Conservation (phyloP, 2,113 vertebrate species). For the Willisornis vidua region DNA sequence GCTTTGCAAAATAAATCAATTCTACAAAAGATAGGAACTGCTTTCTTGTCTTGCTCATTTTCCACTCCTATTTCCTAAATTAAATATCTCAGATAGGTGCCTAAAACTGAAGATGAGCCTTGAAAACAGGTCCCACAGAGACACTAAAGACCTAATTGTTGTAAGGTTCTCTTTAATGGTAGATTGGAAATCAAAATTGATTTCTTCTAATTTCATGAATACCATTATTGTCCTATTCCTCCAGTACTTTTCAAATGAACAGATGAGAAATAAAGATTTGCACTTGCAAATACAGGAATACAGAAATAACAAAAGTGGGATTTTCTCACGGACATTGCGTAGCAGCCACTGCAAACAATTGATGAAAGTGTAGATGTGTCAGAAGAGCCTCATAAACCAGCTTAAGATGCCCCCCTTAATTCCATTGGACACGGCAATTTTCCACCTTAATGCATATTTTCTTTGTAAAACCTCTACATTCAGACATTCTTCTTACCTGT, state of each 20-base stretch:
- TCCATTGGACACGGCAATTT: neutral
- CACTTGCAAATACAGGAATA: neutral
- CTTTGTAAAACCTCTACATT: neutral
- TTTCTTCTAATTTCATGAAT: neutral
- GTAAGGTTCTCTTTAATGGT: neutral
- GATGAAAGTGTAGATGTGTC: neutral
- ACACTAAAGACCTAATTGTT: neutral
- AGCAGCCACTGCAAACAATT: neutral
- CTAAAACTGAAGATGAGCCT: neutral
- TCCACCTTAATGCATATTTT: accelerated
- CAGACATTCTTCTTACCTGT: neutral
- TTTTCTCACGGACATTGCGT: neutral
- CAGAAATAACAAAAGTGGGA: neutral
- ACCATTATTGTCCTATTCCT: neutral
- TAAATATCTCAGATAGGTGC: neutral
- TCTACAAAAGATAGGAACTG: neutral
- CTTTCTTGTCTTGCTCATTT: neutral
- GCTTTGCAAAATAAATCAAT: neutral
- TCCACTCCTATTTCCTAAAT: neutral
- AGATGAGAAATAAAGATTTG: neutral
- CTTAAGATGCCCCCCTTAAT: neutral
- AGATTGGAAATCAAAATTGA: neutral
- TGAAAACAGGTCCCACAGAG: neutral
- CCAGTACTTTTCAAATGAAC: neutral
- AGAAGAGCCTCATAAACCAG: neutral